These are phyloP conservation scores for Xiphophorus hellerii DNA, from an alignment of 2,113 vertebrate genomes.

Conservation along the genomic window DNA sequence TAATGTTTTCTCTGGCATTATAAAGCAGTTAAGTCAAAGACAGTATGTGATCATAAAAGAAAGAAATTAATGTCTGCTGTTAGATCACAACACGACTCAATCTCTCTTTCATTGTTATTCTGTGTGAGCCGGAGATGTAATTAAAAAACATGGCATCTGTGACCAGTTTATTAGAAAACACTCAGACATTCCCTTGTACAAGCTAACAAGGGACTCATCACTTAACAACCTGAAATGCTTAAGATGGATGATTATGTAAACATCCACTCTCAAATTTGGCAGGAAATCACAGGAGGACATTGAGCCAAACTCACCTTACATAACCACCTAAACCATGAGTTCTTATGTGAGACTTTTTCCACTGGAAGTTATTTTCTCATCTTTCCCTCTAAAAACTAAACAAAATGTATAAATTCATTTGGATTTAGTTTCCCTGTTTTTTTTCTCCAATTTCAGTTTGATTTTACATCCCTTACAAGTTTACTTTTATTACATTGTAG, in stretches of 20 bases:
- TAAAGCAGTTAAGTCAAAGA: neutral
- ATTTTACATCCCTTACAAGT: too few species aligned
- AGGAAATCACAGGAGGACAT: neutral
- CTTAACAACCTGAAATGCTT: neutral
- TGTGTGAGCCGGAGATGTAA: slow-evolving; percentile 13
- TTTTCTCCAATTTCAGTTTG: too few species aligned
- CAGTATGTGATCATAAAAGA: neutral
- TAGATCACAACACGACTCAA: neutral
- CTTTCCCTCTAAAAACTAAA: too few species aligned
- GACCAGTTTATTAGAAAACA: neutral
- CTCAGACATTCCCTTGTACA: neutral
- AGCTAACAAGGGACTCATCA: neutral
- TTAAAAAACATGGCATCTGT: neutral
- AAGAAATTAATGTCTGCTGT: neutral
- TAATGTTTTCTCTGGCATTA: too few species aligned
- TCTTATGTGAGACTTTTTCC: neutral
- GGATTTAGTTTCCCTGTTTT: too few species aligned
- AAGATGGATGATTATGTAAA: neutral
- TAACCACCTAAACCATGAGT: neutral
- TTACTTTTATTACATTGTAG: too few species aligned
- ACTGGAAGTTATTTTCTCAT: neutral
- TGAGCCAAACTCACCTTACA: neutral
- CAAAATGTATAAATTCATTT: too few species aligned
- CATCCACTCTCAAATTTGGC: neutral
- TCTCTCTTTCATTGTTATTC: slow-evolving; percentile 8